Percentiles rank a stretch among this genome's conserved stretches.
These are phyloP conservation scores for Dromiciops gliroides DNA, from an alignment of 2,113 vertebrate genomes.

Conservation along the genomic window DNA sequence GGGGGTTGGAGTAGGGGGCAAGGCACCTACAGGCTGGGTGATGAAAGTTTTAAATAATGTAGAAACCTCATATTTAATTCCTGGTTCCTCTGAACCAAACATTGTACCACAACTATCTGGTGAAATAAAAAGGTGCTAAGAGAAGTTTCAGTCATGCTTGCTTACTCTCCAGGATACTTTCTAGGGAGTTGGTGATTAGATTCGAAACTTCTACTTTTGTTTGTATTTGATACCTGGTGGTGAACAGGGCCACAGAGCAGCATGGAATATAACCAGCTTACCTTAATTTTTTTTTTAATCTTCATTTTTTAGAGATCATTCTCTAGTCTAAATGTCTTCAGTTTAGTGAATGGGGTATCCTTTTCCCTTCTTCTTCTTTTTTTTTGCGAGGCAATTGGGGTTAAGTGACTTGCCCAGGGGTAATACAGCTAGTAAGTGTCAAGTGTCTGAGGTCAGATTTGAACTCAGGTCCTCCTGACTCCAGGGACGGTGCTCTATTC, in stretches of 20 bases:
- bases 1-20: not conserved
- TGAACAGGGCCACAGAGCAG: not conserved
- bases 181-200: not conserved
- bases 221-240: not conserved
- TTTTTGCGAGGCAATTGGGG: not conserved
- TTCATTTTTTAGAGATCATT: not conserved
- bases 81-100: not conserved
- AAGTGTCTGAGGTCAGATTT: not conserved
- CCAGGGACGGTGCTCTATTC: not conserved
- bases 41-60: not conserved
- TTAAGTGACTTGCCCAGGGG: not conserved
- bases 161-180: not conserved
- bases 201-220: not conserved
- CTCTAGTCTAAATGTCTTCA: not conserved
- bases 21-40: not conserved
- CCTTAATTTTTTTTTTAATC: too few species aligned
- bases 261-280: not conserved
- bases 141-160: not conserved
- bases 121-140: not conserved
- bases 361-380: not conserved
- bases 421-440: not conserved
- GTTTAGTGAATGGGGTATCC: not conserved
- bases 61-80: not conserved
- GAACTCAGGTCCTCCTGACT: not conserved
- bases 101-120: not conserved